Evolutionary conservation across 2,888 invertebrate species (phyloP), one percentile per base, ranked within the genome.

Genomic region (Ichneumoninae sp.): DNA sequence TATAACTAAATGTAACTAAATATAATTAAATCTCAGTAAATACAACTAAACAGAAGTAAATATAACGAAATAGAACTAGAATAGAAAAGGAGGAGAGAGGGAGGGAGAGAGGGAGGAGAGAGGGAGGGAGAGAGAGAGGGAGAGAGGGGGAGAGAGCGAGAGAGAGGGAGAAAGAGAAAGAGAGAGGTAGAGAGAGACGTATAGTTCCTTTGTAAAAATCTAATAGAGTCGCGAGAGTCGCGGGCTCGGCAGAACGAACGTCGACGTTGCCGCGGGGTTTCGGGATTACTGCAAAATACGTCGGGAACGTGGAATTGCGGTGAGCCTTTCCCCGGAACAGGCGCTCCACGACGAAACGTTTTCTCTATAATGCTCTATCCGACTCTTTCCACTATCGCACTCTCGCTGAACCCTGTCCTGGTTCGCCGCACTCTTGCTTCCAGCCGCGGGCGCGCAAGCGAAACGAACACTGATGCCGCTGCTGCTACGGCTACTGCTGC

Each of bases 231-330:
- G 88, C 89, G 86, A 81, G 80, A 50, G 54, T 33, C 22, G 71
- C 8, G 52, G 44, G 71, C 70, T 10, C 71, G 65, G 54, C 57
- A 44, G 77, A 72, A 62, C 78, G 40, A 47, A 62, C 52, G 76
- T 65, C 72, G 62, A 30, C 69, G 75, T 75, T 70, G 84, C 84
- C 82, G 70, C 71, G 50, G 84, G 84, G 82, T 84, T 82, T 79
- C 68, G 66, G 90, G 91, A 91, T 92, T 91, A 92, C 89, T 86
- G 88, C 87, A 88, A 90, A 91, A 90, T 91, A 90, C 91, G 89
- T 88, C 86, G 87, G 88, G 88, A 84, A 86, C 82, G 81, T 86
- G 87, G 86, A 90, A 91, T 89, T 90, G 90, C 88, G 89, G 89
- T 89, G 86, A 87, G 86, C 86, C 82, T 57, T 26, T 57, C 57